phyloP scores from a whole-genome alignment of 2,797 vertebrate genomes.

The Potorous gilbertii region DNA sequence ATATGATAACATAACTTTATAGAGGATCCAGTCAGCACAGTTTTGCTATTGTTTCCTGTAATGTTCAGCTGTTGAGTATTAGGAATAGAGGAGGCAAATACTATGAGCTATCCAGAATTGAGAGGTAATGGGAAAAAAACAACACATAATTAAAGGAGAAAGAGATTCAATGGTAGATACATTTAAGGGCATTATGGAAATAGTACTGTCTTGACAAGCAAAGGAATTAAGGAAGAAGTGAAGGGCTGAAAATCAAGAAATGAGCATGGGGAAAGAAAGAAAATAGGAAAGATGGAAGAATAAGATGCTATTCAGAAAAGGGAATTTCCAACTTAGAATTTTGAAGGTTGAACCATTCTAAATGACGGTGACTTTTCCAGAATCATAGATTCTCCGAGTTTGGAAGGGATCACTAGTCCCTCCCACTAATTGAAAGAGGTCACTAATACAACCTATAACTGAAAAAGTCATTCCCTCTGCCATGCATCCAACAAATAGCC shows the following conservation, averaged over 20 bases:
- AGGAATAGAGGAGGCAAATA: neutral
- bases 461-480: neutral
- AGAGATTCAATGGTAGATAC: neutral
- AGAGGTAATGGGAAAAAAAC: neutral
- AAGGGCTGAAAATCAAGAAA: neutral
- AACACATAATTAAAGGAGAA: neutral
- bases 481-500: neutral
- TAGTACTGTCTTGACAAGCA: neutral
- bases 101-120: neutral
- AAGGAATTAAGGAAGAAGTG: neutral
- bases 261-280: neutral
- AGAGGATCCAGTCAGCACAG: neutral
- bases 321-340: neutral
- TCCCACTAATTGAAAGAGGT: neutral
- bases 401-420: neutral
- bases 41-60: neutral
- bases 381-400: neutral
- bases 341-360: neutral
- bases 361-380: neutral
- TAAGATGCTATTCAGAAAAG: neutral
- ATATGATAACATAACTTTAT: neutral
- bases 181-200: neutral
- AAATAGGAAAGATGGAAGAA: neutral
- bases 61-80: neutral
- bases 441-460: neutral